Evolutionary conservation across 2,888 invertebrate genomes (phyloP).

Genomic region (Callyntrura sp.): DNA sequence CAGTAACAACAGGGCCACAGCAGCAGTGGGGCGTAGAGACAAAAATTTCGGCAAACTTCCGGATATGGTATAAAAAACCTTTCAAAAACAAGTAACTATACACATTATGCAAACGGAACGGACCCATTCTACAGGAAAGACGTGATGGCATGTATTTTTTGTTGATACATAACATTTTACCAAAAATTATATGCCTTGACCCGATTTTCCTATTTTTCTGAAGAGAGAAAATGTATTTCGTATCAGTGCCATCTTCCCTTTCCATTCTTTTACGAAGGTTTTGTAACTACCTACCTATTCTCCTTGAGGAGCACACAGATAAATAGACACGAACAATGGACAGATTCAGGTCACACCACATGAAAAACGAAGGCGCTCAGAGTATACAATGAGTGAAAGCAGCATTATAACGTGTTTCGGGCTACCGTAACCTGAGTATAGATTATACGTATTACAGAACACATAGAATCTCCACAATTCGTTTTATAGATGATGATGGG

Average conservation of each 20-base stretch:
- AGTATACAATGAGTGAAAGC: slow-evolving; percentile 34
- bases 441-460: too few species aligned
- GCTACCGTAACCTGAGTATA: neutral
- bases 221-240: neutral
- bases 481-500: neutral
- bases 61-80: neutral
- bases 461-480: too few species aligned
- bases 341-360: slow-evolving; percentile 43
- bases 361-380: neutral
- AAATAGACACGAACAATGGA: slow-evolving; percentile 35
- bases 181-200: slow-evolving; percentile 20
- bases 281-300: neutral
- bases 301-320: slow-evolving; percentile 7
- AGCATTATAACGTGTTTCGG: neutral
- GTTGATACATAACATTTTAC: neutral
- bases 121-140: too few species aligned
- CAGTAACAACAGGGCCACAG: neutral
- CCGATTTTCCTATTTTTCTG: slow-evolving; percentile 3
- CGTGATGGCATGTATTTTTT: too few species aligned
- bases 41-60: too few species aligned
- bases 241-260: neutral
- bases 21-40: too few species aligned
- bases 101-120: too few species aligned
- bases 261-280: neutral
- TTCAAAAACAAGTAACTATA: neutral